A percentile compares a stretch with the other conserved stretches of the same genome.
Conservation (phyloP, 2,888 invertebrate species). For the Orgyia antiqua region DNA sequence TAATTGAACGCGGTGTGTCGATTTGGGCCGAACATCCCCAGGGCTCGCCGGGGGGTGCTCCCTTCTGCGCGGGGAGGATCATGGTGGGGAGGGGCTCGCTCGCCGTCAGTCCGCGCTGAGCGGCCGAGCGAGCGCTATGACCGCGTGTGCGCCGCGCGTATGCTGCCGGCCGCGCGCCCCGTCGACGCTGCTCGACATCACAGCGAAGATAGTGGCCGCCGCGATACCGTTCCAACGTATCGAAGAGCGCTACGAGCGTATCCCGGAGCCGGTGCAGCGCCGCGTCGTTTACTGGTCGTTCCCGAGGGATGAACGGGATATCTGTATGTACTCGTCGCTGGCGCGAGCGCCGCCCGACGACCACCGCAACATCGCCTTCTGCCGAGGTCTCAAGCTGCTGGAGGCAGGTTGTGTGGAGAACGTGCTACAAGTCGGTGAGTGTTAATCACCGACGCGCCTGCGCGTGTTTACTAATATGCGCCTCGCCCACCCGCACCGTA, state of each 20-base stretch:
- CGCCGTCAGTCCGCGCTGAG: conserved; percentile 70
- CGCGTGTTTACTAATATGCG: conserved; percentile 78
- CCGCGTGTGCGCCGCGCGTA: conserved; percentile 70
- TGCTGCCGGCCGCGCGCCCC: conserved; percentile 80
- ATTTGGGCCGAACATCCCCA: conserved; percentile 68
- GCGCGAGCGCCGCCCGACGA: conserved; percentile 80
- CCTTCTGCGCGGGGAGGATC: conserved; percentile 23
- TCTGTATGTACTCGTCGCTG: conserved; percentile 93
- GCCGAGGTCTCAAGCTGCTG: conserved; percentile 90
- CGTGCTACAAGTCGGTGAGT: conserved; percentile 94
- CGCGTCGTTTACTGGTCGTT: conserved; percentile 94
- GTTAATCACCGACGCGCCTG: conserved; percentile 59
- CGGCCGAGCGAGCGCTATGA: conserved; percentile 76
- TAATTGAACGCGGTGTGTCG: conserved; percentile 74
- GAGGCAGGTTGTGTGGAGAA: conserved; percentile 90
- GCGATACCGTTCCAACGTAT: conserved; percentile 91
- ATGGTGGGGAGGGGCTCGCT: conserved; percentile 34
- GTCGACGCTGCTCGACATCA: conserved; percentile 88
- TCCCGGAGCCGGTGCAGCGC: conserved; percentile 92
- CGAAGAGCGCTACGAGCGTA: conserved; percentile 91
- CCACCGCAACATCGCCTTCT: conserved; percentile 90
- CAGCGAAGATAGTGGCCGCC: conserved; percentile 90
- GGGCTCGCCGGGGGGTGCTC: conserved; percentile 33
- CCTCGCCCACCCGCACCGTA: conserved; percentile 77
- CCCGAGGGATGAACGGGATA: conserved; percentile 91